Evolutionary conservation across 2,888 invertebrate genomes (phyloP), one percentile per base, ranked within the genome.

Genomic region (Elmis aenea): DNA sequence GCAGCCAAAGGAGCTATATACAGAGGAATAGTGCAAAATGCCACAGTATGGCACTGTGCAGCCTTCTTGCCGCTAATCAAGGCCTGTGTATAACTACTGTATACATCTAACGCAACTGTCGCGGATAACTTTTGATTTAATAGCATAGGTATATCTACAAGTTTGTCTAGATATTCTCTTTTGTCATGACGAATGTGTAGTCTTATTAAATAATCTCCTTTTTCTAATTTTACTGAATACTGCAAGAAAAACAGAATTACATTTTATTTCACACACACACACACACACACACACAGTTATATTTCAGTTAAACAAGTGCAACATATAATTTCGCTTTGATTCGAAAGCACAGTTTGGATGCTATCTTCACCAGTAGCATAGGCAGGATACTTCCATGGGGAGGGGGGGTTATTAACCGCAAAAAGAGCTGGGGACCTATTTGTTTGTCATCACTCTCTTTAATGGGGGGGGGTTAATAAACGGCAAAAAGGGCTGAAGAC

Each of bases 171-270:
- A 33, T 86, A 67, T 14, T 87, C 80, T 46, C 83, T 81, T 61
- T 81, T 86, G 57, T 96, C 94, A 66, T 97, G 95, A 0, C 97
- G 82, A 6, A 97, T 74, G 66, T 91, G 91, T 57, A 95, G 70
- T 24, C 84, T 79, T 5, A 97, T 71, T 0, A 79, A 79, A 68
- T 94, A 97, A 48, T 97, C 96, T 11, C 97, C 97, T 64, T 96
- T 96, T 48, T 95, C 94, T 49, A 97, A 68, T 69, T 95, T 96
- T 37, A 81, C 76, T 2, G 79, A 75, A 64, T 90, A 91, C 87
- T 89, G 68, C 18, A 68, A 64, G 48, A 47, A 45, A 46, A 47
- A 49, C 15, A 44, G 29, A 38, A 32, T 30, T 37, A 5, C 30
- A 30, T n/a, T 18, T 23, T 30, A 33, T 23, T 23, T 22, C 27